These are phyloP conservation scores for Diachasma alloeum DNA, from an alignment of 1,140 invertebrate genomes.

Conservation along the genomic window DNA sequence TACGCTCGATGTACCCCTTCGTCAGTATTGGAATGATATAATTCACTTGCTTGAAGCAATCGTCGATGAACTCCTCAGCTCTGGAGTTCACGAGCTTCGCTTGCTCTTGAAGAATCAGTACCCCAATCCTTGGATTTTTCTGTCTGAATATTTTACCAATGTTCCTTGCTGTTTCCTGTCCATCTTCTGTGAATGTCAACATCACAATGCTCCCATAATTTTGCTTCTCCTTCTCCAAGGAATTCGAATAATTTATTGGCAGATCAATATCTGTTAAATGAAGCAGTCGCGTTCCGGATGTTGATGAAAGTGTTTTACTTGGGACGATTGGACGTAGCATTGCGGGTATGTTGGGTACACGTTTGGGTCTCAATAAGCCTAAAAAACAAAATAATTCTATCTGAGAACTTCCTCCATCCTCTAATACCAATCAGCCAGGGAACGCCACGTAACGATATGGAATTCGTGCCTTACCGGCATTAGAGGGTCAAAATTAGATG, in stretches of 20 bases:
- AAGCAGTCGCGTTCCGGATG: no score
- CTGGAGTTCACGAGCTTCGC: slow-evolving; percentile 46
- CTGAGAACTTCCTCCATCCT: no score
- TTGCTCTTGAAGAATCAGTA: slow-evolving; percentile 53
- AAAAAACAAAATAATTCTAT: slow-evolving; percentile 9
- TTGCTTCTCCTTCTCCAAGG: not conserved
- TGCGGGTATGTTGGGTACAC: no score
- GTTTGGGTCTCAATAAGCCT: slow-evolving; percentile 35
- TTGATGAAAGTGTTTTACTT: no score
- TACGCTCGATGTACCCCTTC: slow-evolving; percentile 41
- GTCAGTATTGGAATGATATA: slow-evolving; percentile 55
- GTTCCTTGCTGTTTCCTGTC: slow-evolving; percentile 34
- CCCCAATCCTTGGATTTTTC: slow-evolving; percentile 49
- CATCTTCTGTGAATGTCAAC: slow-evolving; percentile 51
- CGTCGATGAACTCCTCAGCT: slow-evolving; percentile 52
- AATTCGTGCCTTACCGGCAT: no score
- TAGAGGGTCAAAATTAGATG: no score
- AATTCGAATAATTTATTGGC: not conserved
- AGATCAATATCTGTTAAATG: not conserved
- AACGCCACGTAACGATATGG: no score
- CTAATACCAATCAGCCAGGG: no score
- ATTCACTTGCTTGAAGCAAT: slow-evolving; percentile 55
- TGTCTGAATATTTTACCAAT: slow-evolving; percentile 47
- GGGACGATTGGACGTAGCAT: no score
- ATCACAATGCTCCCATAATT: slow-evolving; percentile 47